Conservation (phyloP, 2,888 invertebrate species). For the Heteromyza rotundicornis region DNA sequence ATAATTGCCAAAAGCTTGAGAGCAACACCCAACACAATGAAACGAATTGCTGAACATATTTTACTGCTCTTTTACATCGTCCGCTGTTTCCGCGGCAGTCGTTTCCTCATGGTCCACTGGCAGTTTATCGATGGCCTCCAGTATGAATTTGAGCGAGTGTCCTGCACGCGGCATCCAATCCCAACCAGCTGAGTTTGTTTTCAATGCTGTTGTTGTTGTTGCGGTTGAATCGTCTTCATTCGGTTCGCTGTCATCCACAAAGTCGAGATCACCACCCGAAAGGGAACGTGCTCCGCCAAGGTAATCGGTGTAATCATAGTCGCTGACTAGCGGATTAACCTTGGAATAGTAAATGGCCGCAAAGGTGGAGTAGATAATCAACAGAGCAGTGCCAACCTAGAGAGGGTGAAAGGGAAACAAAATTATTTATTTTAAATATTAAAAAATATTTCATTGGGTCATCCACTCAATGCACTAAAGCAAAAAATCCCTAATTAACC, state of each 20-base stretch:
- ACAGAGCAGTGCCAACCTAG: slow-evolving; percentile 79
- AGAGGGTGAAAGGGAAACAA: too few species aligned
- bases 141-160: slow-evolving; percentile 58
- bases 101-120: slow-evolving; percentile 42
- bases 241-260: slow-evolving; percentile 47
- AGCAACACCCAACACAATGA: too few species aligned
- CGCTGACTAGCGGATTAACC: slow-evolving; percentile 81
- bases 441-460: too few species aligned
- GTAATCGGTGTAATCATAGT: slow-evolving; percentile 79
- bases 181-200: slow-evolving; percentile 14
- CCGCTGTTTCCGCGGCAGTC: not conserved
- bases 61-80: not conserved
- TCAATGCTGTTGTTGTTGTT: slow-evolving; percentile 3
- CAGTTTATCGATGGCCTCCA: slow-evolving; percentile 61
- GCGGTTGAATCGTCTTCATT: slow-evolving; percentile 9
- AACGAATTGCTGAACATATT: too few species aligned
- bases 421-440: too few species aligned
- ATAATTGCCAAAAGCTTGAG: not conserved
- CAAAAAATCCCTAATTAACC: too few species aligned
- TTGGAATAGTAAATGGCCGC: slow-evolving; percentile 89
- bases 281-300: slow-evolving; percentile 71
- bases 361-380: slow-evolving; percentile 82
- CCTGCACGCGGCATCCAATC: slow-evolving; percentile 55
- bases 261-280: slow-evolving; percentile 62
- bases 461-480: too few species aligned